Conservation (phyloP, 2,113 vertebrate genomes). For the Corapipo altera region DNA sequence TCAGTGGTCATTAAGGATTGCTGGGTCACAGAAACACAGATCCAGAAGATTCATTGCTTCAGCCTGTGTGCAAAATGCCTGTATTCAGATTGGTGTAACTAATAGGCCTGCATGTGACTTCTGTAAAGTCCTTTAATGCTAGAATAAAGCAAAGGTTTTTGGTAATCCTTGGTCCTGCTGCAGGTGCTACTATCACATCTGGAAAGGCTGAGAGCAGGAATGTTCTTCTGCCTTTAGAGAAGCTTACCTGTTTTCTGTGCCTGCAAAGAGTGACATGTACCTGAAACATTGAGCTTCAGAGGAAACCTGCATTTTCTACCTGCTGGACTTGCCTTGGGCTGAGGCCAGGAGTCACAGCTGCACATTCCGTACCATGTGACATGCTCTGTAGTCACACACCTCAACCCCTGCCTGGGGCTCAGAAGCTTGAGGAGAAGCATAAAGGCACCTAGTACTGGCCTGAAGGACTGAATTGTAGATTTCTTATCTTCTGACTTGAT, state of each 20-base stretch:
- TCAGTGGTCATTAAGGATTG: rapidly evolving
- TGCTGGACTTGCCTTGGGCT: neutral
- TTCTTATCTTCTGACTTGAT: neutral
- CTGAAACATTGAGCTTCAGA: neutral
- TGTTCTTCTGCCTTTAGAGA: neutral
- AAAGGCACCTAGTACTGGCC: neutral
- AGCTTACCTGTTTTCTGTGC: neutral
- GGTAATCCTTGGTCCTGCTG: neutral
- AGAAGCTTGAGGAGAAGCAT: neutral
- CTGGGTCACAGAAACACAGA: neutral
- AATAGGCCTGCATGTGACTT: neutral
- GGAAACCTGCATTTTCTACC: neutral
- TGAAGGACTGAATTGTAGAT: neutral
- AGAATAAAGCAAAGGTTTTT: neutral
- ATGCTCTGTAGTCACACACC: neutral
- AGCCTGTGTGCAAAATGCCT: neutral
- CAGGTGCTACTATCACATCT: neutral
- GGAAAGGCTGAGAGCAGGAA: neutral
- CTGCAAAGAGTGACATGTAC: rapidly evolving
- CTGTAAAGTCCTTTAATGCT: neutral
- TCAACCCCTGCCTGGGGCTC: neutral
- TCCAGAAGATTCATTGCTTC: neutral
- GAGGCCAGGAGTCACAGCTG: neutral
- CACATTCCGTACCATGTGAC: rapidly evolving
- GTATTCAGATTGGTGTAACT: too few relatives aligned